Percentiles rank a stretch among this genome's conserved stretches.
phyloP scores from a whole-genome alignment of 2,888 invertebrate genomes.

The Monoplex corrugatus region DNA sequence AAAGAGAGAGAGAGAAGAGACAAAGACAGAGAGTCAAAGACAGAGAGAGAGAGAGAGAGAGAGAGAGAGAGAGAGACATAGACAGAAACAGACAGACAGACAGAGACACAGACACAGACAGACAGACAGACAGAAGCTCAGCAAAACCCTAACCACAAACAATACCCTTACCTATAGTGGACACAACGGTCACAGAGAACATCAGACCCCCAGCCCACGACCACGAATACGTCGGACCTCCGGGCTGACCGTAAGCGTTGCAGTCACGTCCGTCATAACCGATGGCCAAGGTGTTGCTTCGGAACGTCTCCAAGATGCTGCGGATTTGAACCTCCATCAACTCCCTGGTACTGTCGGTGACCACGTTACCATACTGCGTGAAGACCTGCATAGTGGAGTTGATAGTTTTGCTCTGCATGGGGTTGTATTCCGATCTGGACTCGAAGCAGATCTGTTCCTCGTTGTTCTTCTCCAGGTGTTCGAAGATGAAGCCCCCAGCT shows the following conservation, averaged over 20 bases:
- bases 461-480: slow-evolving; percentile 80
- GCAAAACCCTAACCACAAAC: neutral
- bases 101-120: neutral
- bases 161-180: slow-evolving; percentile 78
- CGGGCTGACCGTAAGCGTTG: slow-evolving; percentile 70
- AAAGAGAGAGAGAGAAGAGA: too few relatives aligned
- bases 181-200: slow-evolving; percentile 81
- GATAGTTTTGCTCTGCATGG: slow-evolving; percentile 74
- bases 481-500: slow-evolving; percentile 81
- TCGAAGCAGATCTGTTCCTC: slow-evolving; percentile 79
- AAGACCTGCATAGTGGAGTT: slow-evolving; percentile 73
- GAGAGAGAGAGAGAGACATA: too few relatives aligned
- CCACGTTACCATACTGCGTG: slow-evolving; percentile 57
- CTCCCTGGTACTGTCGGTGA: slow-evolving; percentile 70
- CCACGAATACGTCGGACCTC: slow-evolving; percentile 78
- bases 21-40: too few relatives aligned
- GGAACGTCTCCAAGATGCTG: slow-evolving; percentile 75
- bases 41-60: too few relatives aligned
- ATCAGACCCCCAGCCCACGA: slow-evolving; percentile 79
- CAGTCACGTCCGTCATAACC: slow-evolving; percentile 79
- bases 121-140: neutral
- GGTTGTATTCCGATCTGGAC: slow-evolving; percentile 73
- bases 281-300: slow-evolving; percentile 76
- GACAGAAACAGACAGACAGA: neutral
- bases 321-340: slow-evolving; percentile 72